A percentile compares a stretch with the other conserved stretches of the same genome.
Evolutionary conservation across 2,113 vertebrate genomes (phyloP).

Genomic region (Vanacampus margaritifer): DNA sequence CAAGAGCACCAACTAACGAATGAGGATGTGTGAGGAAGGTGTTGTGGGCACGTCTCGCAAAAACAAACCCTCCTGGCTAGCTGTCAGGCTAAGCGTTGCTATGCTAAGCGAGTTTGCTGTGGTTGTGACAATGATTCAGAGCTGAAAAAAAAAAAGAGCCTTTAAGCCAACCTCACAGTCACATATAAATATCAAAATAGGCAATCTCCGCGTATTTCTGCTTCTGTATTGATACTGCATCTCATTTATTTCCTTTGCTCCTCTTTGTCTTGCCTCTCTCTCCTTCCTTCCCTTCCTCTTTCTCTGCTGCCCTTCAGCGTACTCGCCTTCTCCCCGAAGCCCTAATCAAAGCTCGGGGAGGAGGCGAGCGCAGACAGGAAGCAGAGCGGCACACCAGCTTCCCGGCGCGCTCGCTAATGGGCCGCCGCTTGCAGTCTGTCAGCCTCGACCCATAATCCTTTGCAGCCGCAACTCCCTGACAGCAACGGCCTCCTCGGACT

Average conservation of each 20-base stretch:
- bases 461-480: conserved; percentile 41
- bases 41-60: background rate
- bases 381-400: conserved; percentile 27
- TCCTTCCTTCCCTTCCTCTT: background rate
- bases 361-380: conserved; percentile 44
- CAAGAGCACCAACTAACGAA: too few relatives aligned
- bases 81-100: background rate
- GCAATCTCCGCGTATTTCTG: background rate
- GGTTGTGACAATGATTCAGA: background rate
- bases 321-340: conserved; percentile 53
- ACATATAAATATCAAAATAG: background rate
- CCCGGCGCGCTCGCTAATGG: conserved; percentile 58
- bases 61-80: background rate
- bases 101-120: background rate
- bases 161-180: background rate
- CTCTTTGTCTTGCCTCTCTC: conserved; percentile 4
- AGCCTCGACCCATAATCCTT: conserved; percentile 55
- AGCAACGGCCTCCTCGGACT: conserved; percentile 12
- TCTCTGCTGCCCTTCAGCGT: conserved; percentile 23
- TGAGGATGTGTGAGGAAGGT: background rate
- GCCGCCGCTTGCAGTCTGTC: conserved; percentile 62
- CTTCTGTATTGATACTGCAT: conserved; percentile 2
- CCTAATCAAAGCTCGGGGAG: conserved; percentile 60
- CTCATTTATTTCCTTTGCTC: background rate
- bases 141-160: background rate